A percentile compares a stretch with the other conserved stretches of the same genome.
These are phyloP conservation scores for Psittacula cyanocephala DNA, from an alignment of 2,113 vertebrate genomes.

Conservation along the genomic window DNA sequence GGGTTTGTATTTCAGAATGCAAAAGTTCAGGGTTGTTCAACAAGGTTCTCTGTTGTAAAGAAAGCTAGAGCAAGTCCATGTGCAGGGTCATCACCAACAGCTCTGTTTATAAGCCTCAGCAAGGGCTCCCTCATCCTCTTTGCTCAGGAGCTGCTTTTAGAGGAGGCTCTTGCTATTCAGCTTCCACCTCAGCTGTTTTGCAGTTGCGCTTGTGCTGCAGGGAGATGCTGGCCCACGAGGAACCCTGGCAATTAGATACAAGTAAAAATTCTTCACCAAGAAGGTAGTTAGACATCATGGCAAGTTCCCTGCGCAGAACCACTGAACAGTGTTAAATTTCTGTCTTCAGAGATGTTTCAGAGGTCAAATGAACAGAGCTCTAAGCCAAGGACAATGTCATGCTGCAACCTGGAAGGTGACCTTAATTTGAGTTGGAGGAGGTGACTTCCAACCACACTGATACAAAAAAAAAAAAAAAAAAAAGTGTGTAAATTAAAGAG, in stretches of 20 bases:
- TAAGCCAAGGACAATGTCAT: background rate
- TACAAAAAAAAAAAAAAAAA: background rate
- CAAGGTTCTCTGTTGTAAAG: background rate
- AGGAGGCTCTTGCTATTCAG: background rate
- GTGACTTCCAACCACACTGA: background rate
- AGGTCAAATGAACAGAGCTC: background rate
- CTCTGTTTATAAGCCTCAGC: background rate
- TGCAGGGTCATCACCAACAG: rapidly evolving
- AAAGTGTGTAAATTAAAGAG: background rate
- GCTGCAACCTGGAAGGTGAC: background rate
- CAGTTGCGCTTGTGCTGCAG: background rate
- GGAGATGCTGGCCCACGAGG: background rate
- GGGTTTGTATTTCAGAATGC: background rate
- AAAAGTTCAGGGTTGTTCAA: background rate
- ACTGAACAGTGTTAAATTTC: background rate
- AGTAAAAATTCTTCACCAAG: background rate
- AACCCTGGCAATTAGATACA: background rate
- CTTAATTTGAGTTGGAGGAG: background rate
- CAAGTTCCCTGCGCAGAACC: background rate
- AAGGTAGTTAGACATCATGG: background rate
- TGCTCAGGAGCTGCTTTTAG: background rate
- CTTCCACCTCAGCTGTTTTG: background rate
- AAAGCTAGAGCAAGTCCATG: background rate
- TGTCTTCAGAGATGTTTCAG: background rate
- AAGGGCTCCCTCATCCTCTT: background rate